Conservation (phyloP, 2,113 vertebrate genomes). For the Pampusana beccarii region DNA sequence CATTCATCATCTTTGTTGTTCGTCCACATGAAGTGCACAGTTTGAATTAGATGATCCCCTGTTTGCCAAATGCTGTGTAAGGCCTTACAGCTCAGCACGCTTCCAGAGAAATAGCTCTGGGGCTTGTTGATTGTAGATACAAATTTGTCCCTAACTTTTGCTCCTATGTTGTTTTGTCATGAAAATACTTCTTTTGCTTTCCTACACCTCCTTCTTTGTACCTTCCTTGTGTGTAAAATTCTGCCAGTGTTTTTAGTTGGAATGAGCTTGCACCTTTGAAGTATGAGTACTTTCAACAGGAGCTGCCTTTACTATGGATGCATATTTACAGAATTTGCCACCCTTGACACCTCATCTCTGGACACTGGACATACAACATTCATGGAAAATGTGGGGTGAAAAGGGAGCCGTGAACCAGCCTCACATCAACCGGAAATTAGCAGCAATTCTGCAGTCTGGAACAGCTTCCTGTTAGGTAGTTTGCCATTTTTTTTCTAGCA, state of each 20-base stretch:
- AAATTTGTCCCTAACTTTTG: neutral
- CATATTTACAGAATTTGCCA: neutral
- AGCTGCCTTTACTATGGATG: neutral
- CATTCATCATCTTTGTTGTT: neutral
- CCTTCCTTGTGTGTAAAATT: neutral
- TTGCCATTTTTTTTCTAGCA: neutral
- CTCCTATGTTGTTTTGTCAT: neutral
- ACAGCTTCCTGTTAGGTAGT: neutral
- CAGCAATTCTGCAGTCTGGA: neutral
- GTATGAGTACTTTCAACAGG: neutral
- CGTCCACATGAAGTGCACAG: neutral
- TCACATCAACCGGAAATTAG: neutral
- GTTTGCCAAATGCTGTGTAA: neutral
- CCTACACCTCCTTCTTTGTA: neutral
- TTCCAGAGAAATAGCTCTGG: conserved; percentile 13
- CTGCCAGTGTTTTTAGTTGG: neutral
- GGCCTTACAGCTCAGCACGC: neutral
- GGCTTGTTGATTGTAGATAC: neutral
- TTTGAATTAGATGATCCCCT: neutral
- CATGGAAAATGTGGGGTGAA: neutral
- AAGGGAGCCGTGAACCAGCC: neutral
- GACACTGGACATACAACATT: neutral
- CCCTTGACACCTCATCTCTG: neutral
- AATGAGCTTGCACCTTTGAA: neutral
- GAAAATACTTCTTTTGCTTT: neutral